Evolutionary conservation across 2,888 invertebrate species (phyloP), one percentile per base, ranked within the genome.

Genomic region (Hylaea fasciaria): DNA sequence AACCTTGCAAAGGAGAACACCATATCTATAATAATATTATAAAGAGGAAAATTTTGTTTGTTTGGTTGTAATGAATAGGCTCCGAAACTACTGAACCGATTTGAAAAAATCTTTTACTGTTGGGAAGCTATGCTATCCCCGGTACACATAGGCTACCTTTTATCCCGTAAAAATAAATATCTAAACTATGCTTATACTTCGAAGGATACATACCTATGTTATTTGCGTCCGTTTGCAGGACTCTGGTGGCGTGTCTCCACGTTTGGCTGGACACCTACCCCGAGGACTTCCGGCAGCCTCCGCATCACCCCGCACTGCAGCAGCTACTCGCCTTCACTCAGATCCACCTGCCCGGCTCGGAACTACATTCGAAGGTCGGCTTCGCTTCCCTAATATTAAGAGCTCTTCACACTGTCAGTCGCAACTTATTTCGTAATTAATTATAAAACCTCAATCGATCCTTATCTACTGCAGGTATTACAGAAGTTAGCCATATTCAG

Each of bases 231-330:
- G 14, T 16, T 85, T 93, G 68, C 81, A 96, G 96, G 89, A 97
- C 97, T 68, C 94, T 98, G 85, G 95, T 97, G 75, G 96, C 97
- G 71, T 97, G 97, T 65, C 94, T 99, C 70, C 97, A 98, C 83
- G 98, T 99, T 45, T 99, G 99, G 99, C 89, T 99, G 82, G 99
- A 99, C 91, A 97, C 97, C 60, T 99, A 98, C 87, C 97, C 98
- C 41, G 98, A 99, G 87, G 99, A 99, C 91, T 97, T 97, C 87
- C 94, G 95, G 64, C 96, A 97, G 72, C 94, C 96, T 40, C 97
- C 97, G 49, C 94, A 94, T 77, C 96, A 96, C 83, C 93, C 95
- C 50, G 95, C 96, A 74, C 95, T 99, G 77, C 94, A 95, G 67
- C 95, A 96, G 86, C 94, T 99, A 72, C 94, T 97, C 76, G 95